A percentile compares a stretch with the other conserved stretches of the same genome.
phyloP scores from a whole-genome alignment of 2,113 vertebrate species.

The pig (Sus scrofa) region DNA sequence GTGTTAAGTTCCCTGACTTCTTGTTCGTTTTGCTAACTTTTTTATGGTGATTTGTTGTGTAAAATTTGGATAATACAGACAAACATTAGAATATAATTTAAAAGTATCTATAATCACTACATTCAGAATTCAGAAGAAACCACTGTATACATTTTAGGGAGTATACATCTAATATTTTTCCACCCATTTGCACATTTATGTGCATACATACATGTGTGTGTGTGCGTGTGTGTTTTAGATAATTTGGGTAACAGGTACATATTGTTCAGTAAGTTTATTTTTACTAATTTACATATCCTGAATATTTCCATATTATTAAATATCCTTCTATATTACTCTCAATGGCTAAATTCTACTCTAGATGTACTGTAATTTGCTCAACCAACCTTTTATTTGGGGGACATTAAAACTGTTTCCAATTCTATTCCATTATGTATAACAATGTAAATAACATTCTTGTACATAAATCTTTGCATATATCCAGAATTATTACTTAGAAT shows the following conservation, averaged over 20 bases:
- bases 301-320: not conserved
- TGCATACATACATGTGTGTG: not conserved
- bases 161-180: not conserved
- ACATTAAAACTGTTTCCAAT: not conserved
- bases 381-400: not conserved
- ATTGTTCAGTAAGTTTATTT: not conserved
- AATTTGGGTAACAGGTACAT: not conserved
- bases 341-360: not conserved
- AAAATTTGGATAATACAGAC: not conserved
- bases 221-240: not conserved
- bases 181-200: not conserved
- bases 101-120: not conserved
- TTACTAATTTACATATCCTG: not conserved
- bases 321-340: not conserved
- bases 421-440: not conserved
- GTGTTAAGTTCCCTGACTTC: not conserved
- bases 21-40: not conserved
- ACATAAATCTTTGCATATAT: not conserved
- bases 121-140: conserved; percentile 26
- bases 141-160: not conserved
- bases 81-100: not conserved
- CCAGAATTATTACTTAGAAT: not conserved
- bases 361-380: not conserved
- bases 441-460: not conserved
- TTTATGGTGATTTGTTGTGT: not conserved